Evolutionary conservation across 1,140 invertebrate genomes (phyloP).

Genomic region (Micrasema minimum): DNA sequence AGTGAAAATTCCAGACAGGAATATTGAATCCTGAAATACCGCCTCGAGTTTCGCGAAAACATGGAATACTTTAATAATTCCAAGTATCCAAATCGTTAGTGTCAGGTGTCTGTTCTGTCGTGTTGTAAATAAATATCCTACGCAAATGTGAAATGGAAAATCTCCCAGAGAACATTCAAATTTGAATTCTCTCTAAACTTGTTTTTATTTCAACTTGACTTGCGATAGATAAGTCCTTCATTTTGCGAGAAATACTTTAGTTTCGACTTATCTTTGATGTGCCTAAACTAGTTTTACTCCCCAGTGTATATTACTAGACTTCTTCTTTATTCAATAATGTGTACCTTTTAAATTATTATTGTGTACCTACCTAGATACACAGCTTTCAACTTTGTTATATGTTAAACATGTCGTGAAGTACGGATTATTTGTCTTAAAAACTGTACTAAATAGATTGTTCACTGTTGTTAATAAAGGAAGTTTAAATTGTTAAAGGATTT

Average conservation of each 20-base stretch:
- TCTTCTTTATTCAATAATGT: not conserved
- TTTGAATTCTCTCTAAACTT: no score
- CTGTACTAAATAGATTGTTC: not conserved
- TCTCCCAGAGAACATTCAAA: not conserved
- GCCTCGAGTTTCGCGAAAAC: not conserved
- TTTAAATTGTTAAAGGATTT: not conserved
- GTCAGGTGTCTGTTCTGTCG: slow-evolving; percentile 2
- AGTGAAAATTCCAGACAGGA: no score
- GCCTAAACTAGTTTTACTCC: not conserved
- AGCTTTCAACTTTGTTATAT: not conserved
- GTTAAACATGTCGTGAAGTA: not conserved
- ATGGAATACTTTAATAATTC: slow-evolving; percentile 1
- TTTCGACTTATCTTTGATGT: no score
- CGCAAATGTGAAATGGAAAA: slow-evolving; percentile 6
- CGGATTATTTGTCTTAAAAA: not conserved
- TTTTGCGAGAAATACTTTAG: not conserved
- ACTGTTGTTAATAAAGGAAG: not conserved
- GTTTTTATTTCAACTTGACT: no score
- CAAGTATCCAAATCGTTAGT: slow-evolving; percentile 3
- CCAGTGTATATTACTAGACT: not conserved
- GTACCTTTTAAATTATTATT: not conserved
- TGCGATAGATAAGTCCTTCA: no score
- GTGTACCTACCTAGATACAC: not conserved
- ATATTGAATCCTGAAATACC: no score
- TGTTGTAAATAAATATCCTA: not conserved